phyloP scores from a whole-genome alignment of 2,797 vertebrate species.

The Tympanoctomys barrerae region DNA sequence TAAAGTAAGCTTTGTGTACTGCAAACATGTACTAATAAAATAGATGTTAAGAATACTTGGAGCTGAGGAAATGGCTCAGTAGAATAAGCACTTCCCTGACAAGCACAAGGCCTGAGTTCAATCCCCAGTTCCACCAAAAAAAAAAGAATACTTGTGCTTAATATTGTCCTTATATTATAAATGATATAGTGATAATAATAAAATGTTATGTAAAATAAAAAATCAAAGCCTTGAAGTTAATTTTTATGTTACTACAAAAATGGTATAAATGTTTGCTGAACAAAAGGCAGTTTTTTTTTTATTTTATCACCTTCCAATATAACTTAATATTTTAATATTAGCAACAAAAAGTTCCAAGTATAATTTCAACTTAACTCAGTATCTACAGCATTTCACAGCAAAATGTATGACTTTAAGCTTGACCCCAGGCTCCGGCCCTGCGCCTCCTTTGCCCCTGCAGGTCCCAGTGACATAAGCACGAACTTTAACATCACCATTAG shows the following conservation, averaged over 20 bases:
- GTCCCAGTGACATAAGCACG: neutral
- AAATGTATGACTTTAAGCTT: neutral
- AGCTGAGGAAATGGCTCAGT: no score
- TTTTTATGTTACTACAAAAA: neutral
- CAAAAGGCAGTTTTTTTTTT: neutral
- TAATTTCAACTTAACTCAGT: neutral
- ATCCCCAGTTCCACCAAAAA: no score
- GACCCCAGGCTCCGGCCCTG: neutral
- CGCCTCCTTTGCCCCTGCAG: neutral
- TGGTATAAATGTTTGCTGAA: neutral
- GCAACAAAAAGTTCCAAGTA: neutral
- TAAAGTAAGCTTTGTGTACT: no score
- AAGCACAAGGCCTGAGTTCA: no score
- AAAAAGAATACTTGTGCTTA: neutral
- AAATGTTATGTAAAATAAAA: conserved; percentile 35
- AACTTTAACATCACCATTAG: conserved; percentile 33
- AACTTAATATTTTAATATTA: neutral
- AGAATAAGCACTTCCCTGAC: no score
- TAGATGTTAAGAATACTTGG: neutral
- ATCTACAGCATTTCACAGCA: neutral
- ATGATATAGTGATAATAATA: neutral
- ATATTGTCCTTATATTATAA: neutral
- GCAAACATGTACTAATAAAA: neutral
- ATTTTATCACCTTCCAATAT: neutral
- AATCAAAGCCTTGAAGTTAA: neutral